These are phyloP conservation scores for Leucoraja ocellata DNA, from an alignment of 2,797 vertebrate species.

Conservation along the genomic window DNA sequence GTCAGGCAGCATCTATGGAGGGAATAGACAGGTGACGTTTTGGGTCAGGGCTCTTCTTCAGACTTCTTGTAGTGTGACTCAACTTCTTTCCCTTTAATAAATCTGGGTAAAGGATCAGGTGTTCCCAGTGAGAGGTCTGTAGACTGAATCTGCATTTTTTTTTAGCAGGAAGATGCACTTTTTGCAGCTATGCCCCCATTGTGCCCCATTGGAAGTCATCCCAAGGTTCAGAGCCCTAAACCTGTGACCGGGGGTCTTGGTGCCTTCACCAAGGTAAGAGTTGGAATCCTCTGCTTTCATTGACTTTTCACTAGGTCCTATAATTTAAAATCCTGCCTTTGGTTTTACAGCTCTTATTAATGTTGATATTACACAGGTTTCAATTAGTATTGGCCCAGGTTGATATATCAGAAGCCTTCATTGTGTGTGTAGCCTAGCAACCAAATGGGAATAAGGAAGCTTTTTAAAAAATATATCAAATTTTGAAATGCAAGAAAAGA, in stretches of 20 bases:
- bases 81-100: neutral
- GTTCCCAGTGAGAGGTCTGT: neutral
- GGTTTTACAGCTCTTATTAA: neutral
- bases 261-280: conserved; percentile 67
- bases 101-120: neutral
- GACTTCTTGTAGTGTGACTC: too few species aligned
- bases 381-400: neutral
- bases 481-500: neutral
- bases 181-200: conserved; percentile 73
- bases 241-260: conserved; percentile 65
- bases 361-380: neutral
- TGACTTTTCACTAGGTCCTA: neutral
- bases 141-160: neutral
- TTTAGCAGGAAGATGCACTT: conserved; percentile 67
- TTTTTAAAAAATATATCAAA: neutral
- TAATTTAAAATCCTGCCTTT: neutral
- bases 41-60: too few species aligned
- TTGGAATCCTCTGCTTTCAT: neutral
- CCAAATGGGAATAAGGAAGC: neutral
- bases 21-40: too few species aligned
- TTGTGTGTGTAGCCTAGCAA: neutral
- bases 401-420: neutral
- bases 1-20: too few species aligned
- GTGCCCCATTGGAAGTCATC: conserved; percentile 70
- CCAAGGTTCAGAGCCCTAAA: conserved; percentile 68